Percentiles rank a stretch among this genome's conserved stretches.
Evolutionary conservation across 2,888 invertebrate species (phyloP).

Genomic region (Caenorhabditis drosophilae): DNA sequence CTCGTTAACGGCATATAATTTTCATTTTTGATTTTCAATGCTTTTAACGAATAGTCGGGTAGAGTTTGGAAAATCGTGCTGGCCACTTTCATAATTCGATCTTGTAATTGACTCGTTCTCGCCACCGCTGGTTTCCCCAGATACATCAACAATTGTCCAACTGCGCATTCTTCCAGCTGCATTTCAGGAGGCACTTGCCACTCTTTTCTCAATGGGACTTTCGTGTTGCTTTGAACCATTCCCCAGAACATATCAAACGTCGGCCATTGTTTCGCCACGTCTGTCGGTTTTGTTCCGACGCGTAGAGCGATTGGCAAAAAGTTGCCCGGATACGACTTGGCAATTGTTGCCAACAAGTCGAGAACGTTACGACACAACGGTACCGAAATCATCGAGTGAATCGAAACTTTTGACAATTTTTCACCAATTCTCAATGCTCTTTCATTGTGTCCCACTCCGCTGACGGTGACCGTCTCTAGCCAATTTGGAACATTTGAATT

Average conservation of each 20-base stretch:
- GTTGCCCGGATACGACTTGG: conserved; percentile 82
- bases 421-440: conserved; percentile 34
- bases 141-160: conserved; percentile 24
- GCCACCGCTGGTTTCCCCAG: conserved; percentile 43
- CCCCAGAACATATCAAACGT: conserved; percentile 54
- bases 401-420: conserved; percentile 74
- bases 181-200: conserved; percentile 13
- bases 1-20: conserved; percentile 16
- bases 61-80: conserved; percentile 70
- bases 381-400: conserved; percentile 73
- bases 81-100: conserved; percentile 28
- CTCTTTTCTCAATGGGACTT: conserved; percentile 18
- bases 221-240: conserved; percentile 38
- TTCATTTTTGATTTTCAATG: conserved; percentile 15
- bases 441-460: conserved; percentile 51
- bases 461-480: conserved; percentile 51
- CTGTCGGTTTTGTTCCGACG: conserved; percentile 54
- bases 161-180: conserved; percentile 32
- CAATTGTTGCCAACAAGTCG: conserved; percentile 81
- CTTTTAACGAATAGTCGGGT: conserved; percentile 44
- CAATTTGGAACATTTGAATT: conserved; percentile 39
- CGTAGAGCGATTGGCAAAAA: conserved; percentile 76
- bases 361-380: conserved; percentile 76
- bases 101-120: conserved; percentile 26
- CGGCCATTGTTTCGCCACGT: conserved; percentile 30